phyloP scores from a whole-genome alignment of 2,113 vertebrate genomes.

The Gallinago undulata region DNA sequence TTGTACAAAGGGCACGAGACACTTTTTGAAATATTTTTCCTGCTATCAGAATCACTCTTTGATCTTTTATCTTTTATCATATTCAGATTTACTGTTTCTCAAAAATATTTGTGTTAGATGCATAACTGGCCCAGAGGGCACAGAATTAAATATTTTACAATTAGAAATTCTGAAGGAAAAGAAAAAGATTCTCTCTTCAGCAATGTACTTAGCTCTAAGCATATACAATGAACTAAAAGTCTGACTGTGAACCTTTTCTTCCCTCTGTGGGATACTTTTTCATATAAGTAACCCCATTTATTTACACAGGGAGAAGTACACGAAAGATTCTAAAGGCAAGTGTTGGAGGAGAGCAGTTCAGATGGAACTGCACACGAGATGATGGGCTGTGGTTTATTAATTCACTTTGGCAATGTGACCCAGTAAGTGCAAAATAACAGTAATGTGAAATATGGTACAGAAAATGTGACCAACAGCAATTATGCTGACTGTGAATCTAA shows the following conservation, averaged over 20 bases:
- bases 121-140: neutral
- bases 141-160: neutral
- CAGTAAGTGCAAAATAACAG: neutral
- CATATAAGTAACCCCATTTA: neutral
- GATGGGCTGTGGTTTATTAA: neutral
- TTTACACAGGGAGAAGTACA: neutral
- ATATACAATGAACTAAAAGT: neutral
- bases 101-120: neutral
- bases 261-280: neutral
- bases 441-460: neutral
- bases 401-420: slow-evolving; percentile 17
- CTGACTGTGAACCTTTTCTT: neutral
- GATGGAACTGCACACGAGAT: neutral
- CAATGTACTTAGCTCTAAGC: neutral
- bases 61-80: neutral
- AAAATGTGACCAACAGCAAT: neutral
- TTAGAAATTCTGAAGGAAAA: neutral
- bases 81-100: neutral
- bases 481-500: neutral
- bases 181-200: neutral
- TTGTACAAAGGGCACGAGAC: neutral
- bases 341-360: neutral
- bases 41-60: neutral
- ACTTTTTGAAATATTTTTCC: neutral
- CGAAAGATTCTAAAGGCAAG: neutral